These are phyloP conservation scores for Nesospiza acunhae DNA, from an alignment of 2,113 vertebrate species.

Conservation along the genomic window DNA sequence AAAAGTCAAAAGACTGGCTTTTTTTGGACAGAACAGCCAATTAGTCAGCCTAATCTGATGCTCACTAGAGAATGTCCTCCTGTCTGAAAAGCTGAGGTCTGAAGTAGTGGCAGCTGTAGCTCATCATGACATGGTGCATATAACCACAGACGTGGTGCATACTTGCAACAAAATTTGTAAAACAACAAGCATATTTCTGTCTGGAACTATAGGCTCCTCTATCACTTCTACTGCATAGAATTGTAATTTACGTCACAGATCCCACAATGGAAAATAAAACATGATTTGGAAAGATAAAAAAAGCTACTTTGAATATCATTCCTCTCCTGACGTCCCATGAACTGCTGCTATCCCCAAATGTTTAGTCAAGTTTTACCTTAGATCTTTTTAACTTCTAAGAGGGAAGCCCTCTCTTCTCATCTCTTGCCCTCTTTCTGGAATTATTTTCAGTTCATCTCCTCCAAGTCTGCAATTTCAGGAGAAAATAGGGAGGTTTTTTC, in stretches of 20 bases:
- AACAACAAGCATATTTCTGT: background rate
- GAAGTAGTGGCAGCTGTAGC: background rate
- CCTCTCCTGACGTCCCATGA: background rate
- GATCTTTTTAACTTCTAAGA: background rate
- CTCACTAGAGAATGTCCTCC: background rate
- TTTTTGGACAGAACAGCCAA: background rate
- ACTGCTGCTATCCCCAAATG: background rate
- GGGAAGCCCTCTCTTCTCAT: background rate
- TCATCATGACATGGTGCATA: background rate
- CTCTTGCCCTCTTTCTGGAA: background rate
- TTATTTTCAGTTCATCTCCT: background rate
- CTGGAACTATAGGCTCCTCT: background rate
- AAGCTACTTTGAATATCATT: background rate
- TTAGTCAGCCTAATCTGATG: background rate
- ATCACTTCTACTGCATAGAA: background rate
- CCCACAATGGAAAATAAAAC: background rate
- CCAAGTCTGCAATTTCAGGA: background rate
- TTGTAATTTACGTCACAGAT: background rate
- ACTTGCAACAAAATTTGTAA: background rate
- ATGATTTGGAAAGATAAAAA: background rate
- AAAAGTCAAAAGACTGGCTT: background rate
- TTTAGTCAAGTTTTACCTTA: background rate
- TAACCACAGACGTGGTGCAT: background rate
- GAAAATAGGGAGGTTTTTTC: accelerated
- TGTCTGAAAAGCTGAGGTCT: background rate